These are phyloP conservation scores for Dicerorhinus sumatrensis DNA, from an alignment of 2,113 vertebrate genomes.

Conservation along the genomic window DNA sequence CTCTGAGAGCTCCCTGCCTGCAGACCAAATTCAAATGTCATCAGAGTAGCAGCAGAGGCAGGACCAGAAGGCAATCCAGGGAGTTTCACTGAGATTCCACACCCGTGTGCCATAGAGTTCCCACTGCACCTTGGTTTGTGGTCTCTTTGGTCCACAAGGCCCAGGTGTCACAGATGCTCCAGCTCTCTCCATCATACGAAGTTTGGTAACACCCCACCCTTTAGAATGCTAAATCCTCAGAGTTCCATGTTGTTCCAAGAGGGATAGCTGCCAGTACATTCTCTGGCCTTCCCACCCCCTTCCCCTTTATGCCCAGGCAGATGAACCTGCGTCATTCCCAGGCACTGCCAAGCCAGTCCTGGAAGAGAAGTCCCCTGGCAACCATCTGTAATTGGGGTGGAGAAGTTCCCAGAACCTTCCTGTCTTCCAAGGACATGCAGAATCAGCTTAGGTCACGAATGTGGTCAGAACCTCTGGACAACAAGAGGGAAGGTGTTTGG, in stretches of 20 bases:
- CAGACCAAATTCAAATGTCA: neutral
- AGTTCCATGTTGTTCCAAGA: neutral
- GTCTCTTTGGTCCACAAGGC: neutral
- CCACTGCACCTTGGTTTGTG: neutral
- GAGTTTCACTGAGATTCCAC: neutral
- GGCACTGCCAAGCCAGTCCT: slow-evolving; percentile 14
- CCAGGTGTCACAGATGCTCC: neutral
- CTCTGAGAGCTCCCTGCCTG: neutral
- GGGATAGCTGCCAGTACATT: neutral
- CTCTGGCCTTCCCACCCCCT: neutral
- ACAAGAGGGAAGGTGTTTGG: neutral
- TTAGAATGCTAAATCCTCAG: neutral
- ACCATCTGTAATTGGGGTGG: neutral
- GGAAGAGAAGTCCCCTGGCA: neutral
- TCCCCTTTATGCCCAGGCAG: neutral
- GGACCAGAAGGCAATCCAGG: neutral
- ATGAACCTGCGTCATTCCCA: neutral
- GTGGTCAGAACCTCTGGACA: neutral
- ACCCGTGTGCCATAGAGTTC: rapidly evolving
- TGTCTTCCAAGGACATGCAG: neutral
- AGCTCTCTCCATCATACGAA: neutral
- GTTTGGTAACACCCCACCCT: neutral
- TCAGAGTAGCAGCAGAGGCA: neutral
- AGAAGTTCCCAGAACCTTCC: neutral
- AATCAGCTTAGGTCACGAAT: neutral